These are phyloP conservation scores for Cervus canadensis DNA, from an alignment of 2,113 vertebrate species.

Conservation along the genomic window DNA sequence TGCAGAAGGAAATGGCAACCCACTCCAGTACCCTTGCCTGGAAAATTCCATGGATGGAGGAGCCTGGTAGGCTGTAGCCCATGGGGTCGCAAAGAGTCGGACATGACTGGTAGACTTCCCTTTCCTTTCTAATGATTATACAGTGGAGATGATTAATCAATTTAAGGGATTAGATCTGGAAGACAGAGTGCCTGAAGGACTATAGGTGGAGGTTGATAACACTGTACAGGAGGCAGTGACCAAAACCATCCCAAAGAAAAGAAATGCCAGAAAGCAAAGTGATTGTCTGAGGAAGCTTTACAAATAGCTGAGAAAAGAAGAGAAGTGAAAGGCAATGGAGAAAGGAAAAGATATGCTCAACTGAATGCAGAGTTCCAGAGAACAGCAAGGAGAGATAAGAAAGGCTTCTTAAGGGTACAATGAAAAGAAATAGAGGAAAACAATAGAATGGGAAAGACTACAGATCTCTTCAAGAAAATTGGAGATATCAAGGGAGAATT, in stretches of 20 bases:
- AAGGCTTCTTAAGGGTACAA: background rate
- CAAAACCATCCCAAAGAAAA: background rate
- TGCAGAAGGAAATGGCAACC: background rate
- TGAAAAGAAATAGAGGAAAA: background rate
- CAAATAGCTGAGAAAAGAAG: background rate
- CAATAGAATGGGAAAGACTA: background rate
- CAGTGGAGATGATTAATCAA: background rate
- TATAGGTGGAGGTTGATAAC: background rate
- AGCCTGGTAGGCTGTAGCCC: background rate
- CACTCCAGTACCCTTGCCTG: background rate
- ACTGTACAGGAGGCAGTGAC: background rate
- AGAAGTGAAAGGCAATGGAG: background rate
- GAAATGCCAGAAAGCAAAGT: background rate
- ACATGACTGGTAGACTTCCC: background rate
- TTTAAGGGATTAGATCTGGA: background rate
- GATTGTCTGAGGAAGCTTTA: background rate
- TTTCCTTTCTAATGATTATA: background rate
- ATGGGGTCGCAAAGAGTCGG: background rate
- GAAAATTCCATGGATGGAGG: background rate
- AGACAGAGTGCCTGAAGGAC: background rate
- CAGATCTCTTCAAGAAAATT: background rate
- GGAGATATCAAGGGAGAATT: background rate
- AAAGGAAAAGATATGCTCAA: background rate
- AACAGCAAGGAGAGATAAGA: background rate
- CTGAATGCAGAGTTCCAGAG: background rate